phyloP scores from a whole-genome alignment of 2,113 vertebrate genomes.

The Genyomyrus donnyi region DNA sequence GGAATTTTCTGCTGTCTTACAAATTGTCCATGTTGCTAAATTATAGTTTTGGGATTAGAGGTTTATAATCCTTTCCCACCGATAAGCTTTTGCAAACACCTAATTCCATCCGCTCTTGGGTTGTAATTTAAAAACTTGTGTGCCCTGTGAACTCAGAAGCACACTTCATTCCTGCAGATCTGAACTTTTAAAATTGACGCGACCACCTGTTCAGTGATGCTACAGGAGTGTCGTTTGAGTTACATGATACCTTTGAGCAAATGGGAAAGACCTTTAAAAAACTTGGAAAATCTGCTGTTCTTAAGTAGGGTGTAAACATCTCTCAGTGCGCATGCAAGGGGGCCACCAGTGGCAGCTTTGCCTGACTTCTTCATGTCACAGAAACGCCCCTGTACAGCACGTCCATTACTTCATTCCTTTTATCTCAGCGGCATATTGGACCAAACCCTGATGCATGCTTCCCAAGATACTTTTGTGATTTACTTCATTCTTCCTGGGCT shows the following conservation, averaged over 20 bases:
- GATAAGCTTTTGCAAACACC: constrained; percentile 46
- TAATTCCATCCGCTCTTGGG: constrained; percentile 36
- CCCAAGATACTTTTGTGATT: neutral
- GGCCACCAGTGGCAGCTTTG: neutral
- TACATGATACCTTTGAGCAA: neutral
- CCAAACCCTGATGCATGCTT: neutral
- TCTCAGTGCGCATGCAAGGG: neutral
- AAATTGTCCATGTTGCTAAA: constrained; percentile 37
- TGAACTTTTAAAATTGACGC: neutral
- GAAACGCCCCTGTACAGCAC: neutral
- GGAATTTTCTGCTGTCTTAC: constrained; percentile 28
- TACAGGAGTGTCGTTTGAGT: neutral
- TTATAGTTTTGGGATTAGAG: constrained; percentile 35
- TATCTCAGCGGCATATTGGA: neutral
- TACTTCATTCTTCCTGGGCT: constrained; percentile 9
- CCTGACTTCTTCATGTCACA: neutral
- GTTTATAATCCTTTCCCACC: constrained; percentile 22
- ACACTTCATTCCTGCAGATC: neutral
- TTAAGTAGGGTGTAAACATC: neutral
- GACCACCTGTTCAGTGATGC: neutral
- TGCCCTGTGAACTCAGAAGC: neutral
- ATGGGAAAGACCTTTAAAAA: neutral
- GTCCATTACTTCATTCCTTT: neutral
- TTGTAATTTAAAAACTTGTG: constrained; percentile 29
- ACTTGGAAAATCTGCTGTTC: neutral